Conservation (phyloP, 2,888 invertebrate genomes). For the Brachyptera putata region DNA sequence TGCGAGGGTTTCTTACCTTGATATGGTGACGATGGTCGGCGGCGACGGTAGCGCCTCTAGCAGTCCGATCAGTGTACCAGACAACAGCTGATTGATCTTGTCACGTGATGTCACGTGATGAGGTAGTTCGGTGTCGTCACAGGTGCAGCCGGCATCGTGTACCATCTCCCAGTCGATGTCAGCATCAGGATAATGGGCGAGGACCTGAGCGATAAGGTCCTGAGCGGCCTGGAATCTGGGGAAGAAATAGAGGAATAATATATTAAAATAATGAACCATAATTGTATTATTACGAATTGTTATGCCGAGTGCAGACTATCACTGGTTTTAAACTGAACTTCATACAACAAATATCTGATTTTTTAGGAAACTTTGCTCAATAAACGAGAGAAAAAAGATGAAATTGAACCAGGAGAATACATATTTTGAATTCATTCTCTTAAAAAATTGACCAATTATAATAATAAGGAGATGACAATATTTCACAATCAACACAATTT, state of each 20-base stretch:
- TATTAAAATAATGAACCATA: too few species aligned
- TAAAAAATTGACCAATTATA: too few species aligned
- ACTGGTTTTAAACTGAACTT: too few species aligned
- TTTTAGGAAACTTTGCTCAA: too few species aligned
- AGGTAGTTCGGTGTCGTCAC: slow-evolving; percentile 79
- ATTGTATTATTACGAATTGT: too few species aligned
- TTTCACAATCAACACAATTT: too few species aligned
- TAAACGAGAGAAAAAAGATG: too few species aligned
- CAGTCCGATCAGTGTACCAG: slow-evolving; percentile 54
- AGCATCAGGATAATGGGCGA: slow-evolving; percentile 54
- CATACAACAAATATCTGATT: too few species aligned
- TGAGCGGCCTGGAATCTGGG: slow-evolving; percentile 26
- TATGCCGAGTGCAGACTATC: too few species aligned
- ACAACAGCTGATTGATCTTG: slow-evolving; percentile 60
- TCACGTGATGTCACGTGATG: slow-evolving; percentile 70
- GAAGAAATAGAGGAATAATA: background rate
- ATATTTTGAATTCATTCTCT: too few species aligned
- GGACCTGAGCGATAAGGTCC: slow-evolving; percentile 50
- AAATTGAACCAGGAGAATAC: too few species aligned
- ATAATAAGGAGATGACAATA: too few species aligned
- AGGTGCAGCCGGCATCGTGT: slow-evolving; percentile 83
- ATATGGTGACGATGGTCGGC: slow-evolving; percentile 70
- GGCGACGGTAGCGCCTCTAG: slow-evolving; percentile 55
- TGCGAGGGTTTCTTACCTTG: slow-evolving; percentile 13
- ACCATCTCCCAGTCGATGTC: slow-evolving; percentile 75